phyloP scores from a whole-genome alignment of 2,888 invertebrate species.

The Folsomia candida region DNA sequence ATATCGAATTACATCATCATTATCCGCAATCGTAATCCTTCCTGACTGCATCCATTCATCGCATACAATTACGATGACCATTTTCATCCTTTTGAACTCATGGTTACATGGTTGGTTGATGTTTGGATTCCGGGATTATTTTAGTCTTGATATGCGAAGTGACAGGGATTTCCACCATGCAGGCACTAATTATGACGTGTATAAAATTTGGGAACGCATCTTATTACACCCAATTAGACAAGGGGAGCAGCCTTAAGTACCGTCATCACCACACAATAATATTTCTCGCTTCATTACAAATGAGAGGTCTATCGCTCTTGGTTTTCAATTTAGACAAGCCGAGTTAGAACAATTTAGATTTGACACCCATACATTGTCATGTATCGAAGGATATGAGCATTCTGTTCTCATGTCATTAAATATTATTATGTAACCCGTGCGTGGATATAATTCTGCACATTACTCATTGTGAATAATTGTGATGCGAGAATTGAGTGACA shows the following conservation, averaged over 20 bases:
- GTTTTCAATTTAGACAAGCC: no score
- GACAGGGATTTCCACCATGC: neutral
- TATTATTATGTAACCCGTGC: neutral
- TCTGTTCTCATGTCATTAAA: neutral
- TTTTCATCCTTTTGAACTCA: neutral
- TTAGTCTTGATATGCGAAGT: neutral
- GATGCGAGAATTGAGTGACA: no score
- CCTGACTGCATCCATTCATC: no score
- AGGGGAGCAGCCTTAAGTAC: constrained; percentile 3
- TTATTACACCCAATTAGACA: constrained; percentile 34
- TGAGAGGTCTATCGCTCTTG: no score
- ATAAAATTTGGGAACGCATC: constrained; percentile 13
- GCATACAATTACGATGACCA: neutral
- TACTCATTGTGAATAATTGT: no score
- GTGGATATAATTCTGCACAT: no score
- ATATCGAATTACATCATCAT: neutral
- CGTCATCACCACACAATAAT: neutral
- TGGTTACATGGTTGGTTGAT: neutral
- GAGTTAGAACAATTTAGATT: no score
- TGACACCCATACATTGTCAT: constrained; percentile 3
- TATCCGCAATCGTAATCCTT: neutral
- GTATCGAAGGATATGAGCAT: neutral
- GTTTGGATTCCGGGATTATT: neutral
- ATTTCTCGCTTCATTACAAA: no score
- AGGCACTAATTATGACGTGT: constrained; percentile 42